A percentile compares a stretch with the other conserved stretches of the same genome.
Conservation (phyloP, 2,888 invertebrate genomes). For the Crioceris asparagi region DNA sequence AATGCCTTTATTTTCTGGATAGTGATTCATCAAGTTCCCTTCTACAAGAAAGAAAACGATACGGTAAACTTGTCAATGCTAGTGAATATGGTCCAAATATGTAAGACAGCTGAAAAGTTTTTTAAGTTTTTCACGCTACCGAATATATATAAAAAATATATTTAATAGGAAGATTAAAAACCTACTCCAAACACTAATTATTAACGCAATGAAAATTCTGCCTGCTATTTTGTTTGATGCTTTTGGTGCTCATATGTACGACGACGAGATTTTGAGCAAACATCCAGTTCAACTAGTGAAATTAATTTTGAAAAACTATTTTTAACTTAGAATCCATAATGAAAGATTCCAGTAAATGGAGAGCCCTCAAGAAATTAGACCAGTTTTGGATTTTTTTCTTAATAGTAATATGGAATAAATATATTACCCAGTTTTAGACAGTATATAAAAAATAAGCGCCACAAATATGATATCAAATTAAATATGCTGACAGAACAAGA, state of each 20-base stretch:
- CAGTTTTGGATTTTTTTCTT: conserved; percentile 4
- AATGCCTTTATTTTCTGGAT: conserved; percentile 8
- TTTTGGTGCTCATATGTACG: conserved; percentile 11
- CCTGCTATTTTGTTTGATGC: conserved; percentile 1
- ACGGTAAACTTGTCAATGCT: conserved; percentile 8
- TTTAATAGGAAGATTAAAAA: conserved; percentile 6
- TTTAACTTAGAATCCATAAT: conserved; percentile 7
- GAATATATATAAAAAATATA: conserved; percentile 3
- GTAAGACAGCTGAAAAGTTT: conserved; percentile 6
- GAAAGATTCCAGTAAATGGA: conserved; percentile 4
- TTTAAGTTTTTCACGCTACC: conserved; percentile 7
- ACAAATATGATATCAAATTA: too few relatives aligned
- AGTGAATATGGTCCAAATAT: conserved; percentile 6
- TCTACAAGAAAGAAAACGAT: conserved; percentile 12
- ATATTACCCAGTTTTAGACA: conserved; percentile 5
- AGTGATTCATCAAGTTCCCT: conserved; percentile 6
- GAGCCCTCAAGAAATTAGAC: neutral
- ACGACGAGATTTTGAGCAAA: conserved; percentile 7
- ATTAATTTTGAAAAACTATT: conserved; percentile 11
- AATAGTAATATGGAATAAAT: conserved; percentile 6
- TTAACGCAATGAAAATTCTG: conserved; percentile 7
- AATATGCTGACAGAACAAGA: conserved; percentile 5
- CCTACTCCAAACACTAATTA: conserved; percentile 3
- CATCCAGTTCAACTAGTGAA: conserved; percentile 8
- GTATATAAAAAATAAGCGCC: conserved; percentile 9